Base-by-base conservation (phyloP, 2,113 vertebrate species). In the Marmota flaviventris region DNA sequence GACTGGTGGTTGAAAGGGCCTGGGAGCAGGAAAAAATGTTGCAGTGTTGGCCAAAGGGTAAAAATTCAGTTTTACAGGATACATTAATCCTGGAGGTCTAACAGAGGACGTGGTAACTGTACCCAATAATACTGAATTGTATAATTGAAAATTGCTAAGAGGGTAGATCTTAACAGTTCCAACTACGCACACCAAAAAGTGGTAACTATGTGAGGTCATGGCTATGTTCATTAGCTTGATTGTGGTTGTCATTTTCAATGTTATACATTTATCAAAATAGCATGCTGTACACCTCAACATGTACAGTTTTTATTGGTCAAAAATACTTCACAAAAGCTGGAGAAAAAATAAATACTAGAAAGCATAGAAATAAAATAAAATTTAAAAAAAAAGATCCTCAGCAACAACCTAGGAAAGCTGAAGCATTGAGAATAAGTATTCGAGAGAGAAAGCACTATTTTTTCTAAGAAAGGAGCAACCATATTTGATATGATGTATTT, bases 401-500 rank as follows among this genome's bases (percentile, higher is more conserved):
- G 18, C 56, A 67, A 51, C 9, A 8, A 5, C 45, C 24, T 56
- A 45, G n/a, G 24, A 79, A 82, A 89, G 37, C 67, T 3, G 48
- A 58, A 51, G 8, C 65, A 37, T n/a, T 24, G n/a, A 70, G 56
- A 75, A 87, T 37, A 32, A 42, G 39, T 27, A 14, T 92, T 81
- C 32, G 37, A 53, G 70, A 45, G 89, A 83, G 24, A 70, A 70
- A 72, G 17, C 53, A 27, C n/a, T 84, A 0, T 45, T 93, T 89
- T 86, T 96, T 37, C 77, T 61, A 84, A 81, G 76, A 63, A 93
- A 92, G 85, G 29, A 78, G 69, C 0, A 0, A 12, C 65, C 14
- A 1, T 89, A 90, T 83, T 65, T 69, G 48, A 53, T 61, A 6
- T 81, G 96, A 93, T 75, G 56, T 92, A 87, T 84, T 97, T 94